Conservation (phyloP, 2,888 invertebrate genomes). For the Harpalus rufipes region DNA sequence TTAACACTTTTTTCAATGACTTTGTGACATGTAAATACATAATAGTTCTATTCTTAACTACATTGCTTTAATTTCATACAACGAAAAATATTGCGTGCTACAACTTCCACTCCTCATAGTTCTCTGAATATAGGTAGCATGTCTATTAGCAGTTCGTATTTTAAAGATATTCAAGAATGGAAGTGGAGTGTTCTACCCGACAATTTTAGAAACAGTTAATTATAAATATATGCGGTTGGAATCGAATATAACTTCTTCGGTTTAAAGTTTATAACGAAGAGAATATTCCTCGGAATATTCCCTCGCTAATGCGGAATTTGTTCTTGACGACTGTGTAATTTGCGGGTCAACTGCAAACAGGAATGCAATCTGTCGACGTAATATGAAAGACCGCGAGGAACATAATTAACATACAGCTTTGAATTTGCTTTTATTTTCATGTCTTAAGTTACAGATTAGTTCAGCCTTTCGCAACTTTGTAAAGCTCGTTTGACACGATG, state of each 20-base stretch:
- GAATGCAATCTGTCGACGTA: constrained; percentile 33
- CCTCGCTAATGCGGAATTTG: background rate
- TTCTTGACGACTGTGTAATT: constrained; percentile 46
- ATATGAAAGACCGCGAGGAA: constrained; percentile 53
- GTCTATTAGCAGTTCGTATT: too few relatives aligned
- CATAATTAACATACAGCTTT: constrained; percentile 56
- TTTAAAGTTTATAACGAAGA: background rate
- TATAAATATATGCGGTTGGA: background rate
- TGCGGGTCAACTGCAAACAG: constrained; percentile 53
- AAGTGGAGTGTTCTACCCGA: background rate
- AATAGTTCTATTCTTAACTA: too few relatives aligned
- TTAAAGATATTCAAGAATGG: too few relatives aligned
- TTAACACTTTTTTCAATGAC: too few relatives aligned
- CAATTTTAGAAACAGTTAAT: background rate
- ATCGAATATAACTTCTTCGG: background rate
- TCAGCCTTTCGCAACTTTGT: background rate
- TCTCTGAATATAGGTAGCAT: too few relatives aligned
- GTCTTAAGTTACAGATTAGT: constrained; percentile 7
- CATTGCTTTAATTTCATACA: too few relatives aligned
- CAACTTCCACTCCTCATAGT: too few relatives aligned
- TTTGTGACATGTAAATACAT: too few relatives aligned
- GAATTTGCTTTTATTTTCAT: constrained; percentile 31
- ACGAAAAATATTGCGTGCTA: too few relatives aligned
- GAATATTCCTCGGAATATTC: background rate
- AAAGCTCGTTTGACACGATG: too few relatives aligned